Percentiles rank a stretch among this genome's conserved stretches.
phyloP scores from a whole-genome alignment of 2,888 invertebrate genomes.

The Spisula subtruncata region DNA sequence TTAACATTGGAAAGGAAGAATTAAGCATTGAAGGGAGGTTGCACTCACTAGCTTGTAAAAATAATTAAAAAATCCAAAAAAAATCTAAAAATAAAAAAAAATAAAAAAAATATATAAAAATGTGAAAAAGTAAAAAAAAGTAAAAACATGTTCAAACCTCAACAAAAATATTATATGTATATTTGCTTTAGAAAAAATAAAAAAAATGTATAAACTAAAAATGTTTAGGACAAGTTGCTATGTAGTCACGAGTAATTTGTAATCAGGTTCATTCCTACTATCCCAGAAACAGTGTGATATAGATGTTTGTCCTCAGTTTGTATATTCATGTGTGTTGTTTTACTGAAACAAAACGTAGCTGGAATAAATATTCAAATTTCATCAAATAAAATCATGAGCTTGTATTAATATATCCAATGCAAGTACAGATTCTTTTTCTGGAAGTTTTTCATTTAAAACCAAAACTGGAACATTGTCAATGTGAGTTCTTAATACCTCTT shows the following conservation, averaged over 20 bases:
- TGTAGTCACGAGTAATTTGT: conserved; percentile 41
- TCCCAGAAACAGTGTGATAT: conserved; percentile 66
- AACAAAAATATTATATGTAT: conserved; percentile 54
- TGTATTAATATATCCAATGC: too few species aligned
- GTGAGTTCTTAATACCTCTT: too few species aligned
- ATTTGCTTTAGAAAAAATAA: conserved; percentile 52
- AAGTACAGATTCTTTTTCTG: too few species aligned
- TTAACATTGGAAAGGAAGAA: conserved; percentile 11
- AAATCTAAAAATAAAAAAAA: conserved; percentile 37
- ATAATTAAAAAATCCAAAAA: conserved; percentile 31
- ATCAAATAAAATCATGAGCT: too few species aligned
- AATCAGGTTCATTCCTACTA: conserved; percentile 69
- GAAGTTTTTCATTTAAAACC: too few species aligned
- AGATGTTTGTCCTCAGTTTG: conserved; percentile 33
- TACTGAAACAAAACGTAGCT: background rate
- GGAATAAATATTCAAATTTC: background rate
- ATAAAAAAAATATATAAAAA: conserved; percentile 28
- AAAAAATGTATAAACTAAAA: conserved; percentile 38
- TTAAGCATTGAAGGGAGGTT: conserved; percentile 24
- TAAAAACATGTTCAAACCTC: conserved; percentile 39
- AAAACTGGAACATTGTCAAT: too few species aligned
- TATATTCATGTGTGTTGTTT: conserved; percentile 30
- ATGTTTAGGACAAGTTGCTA: conserved; percentile 49
- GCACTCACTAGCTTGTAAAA: conserved; percentile 19
- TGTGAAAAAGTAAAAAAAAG: conserved; percentile 42